These are phyloP conservation scores for Syngnathus acus DNA, from an alignment of 2,797 vertebrate genomes.

Conservation along the genomic window DNA sequence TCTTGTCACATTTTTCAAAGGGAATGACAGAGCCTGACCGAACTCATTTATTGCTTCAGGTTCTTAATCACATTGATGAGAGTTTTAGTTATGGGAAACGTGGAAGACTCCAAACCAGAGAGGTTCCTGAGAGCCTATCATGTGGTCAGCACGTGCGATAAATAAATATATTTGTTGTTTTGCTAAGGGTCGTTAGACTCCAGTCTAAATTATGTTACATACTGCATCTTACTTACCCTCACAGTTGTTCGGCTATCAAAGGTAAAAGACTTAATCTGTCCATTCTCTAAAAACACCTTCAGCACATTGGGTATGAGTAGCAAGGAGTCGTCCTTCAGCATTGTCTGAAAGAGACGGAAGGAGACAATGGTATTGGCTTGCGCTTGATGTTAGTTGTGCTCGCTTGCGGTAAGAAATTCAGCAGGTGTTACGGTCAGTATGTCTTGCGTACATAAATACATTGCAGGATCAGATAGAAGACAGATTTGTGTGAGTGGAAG, in stretches of 20 bases:
- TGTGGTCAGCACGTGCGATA: background rate
- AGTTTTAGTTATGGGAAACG: slow-evolving; percentile 17
- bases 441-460: slow-evolving; percentile 20
- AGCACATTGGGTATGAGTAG: slow-evolving; percentile 97
- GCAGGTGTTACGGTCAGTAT: slow-evolving; percentile 33
- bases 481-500: slow-evolving; percentile 18
- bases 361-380: background rate
- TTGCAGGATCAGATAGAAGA: slow-evolving; percentile 34
- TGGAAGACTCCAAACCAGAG: background rate
- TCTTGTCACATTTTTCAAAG: slow-evolving; percentile 38
- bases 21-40: slow-evolving; percentile 30
- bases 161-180: background rate
- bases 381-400: background rate
- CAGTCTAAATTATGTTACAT: background rate
- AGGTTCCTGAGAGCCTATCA: background rate
- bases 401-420: slow-evolving; percentile 20
- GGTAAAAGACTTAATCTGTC: slow-evolving; percentile 98
- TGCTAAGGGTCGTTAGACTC: background rate
- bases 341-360: slow-evolving; percentile 66
- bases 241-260: slow-evolving; percentile 97
- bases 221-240: slow-evolving; percentile 73
- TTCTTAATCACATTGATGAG: slow-evolving; percentile 31
- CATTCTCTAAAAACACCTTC: slow-evolving; percentile 99
- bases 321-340: slow-evolving; percentile 97
- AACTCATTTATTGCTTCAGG: slow-evolving; percentile 37